A percentile compares a stretch with the other conserved stretches of the same genome.
Conservation (phyloP, 2,797 vertebrate species). For the Sibirionetta formosa region DNA sequence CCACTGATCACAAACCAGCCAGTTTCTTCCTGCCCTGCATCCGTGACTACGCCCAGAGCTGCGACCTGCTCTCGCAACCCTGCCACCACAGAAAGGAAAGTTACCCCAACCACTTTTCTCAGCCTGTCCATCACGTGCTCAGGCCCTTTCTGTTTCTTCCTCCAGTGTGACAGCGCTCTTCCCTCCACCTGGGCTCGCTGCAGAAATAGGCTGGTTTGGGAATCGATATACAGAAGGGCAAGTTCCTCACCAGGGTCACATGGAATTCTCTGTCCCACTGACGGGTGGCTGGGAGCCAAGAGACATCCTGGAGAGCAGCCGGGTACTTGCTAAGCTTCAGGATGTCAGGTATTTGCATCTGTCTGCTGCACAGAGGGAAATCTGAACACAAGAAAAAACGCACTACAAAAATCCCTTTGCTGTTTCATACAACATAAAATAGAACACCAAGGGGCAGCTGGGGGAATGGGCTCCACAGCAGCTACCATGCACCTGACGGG, state of each 20-base stretch:
- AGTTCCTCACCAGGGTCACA: not conserved
- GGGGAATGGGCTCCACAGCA: not conserved
- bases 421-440: not conserved
- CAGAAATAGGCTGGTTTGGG: not conserved
- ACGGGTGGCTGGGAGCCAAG: not conserved
- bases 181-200: not conserved
- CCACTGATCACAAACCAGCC: not conserved
- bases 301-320: not conserved
- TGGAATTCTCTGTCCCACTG: not conserved
- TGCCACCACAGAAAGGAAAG: not conserved
- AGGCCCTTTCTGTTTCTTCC: not conserved
- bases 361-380: rapidly evolving
- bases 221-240: rapidly evolving
- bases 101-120: not conserved
- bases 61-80: not conserved
- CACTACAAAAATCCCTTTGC: not conserved
- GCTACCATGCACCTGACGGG: not conserved
- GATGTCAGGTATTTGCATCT: not conserved
- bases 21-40: not conserved
- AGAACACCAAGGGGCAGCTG: not conserved
- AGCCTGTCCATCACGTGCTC: not conserved
- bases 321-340: not conserved
- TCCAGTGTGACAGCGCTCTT: not conserved
- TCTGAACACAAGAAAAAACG: rapidly evolving
- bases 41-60: not conserved